phyloP scores from a whole-genome alignment of 2,888 invertebrate genomes.

The Tetropium fuscum region DNA sequence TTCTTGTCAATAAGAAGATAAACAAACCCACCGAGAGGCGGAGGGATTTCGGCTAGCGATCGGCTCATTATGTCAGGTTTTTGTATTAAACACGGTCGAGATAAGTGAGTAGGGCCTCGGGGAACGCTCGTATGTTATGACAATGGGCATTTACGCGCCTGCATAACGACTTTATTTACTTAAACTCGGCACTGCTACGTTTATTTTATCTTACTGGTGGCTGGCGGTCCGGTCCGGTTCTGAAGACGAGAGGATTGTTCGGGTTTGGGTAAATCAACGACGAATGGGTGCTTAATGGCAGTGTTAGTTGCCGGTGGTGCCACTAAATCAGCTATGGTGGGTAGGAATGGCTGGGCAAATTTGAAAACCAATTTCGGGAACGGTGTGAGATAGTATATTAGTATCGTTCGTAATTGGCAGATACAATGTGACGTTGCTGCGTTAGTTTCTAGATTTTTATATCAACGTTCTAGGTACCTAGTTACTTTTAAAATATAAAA shows the following conservation, averaged over 20 bases:
- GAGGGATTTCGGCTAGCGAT: slow-evolving; percentile 11
- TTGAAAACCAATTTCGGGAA: too few species aligned
- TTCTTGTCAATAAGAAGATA: slow-evolving; percentile 33
- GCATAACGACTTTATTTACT: slow-evolving; percentile 55
- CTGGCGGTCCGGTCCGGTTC: slow-evolving; percentile 22
- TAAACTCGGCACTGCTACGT: slow-evolving; percentile 36
- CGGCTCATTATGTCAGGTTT: slow-evolving; percentile 32
- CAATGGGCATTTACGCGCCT: slow-evolving; percentile 52
- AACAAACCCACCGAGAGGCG: slow-evolving; percentile 21
- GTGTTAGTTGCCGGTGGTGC: slow-evolving; percentile 14
- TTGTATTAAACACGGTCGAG: slow-evolving; percentile 20
- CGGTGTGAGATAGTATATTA: too few species aligned
- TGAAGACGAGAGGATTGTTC: slow-evolving; percentile 7
- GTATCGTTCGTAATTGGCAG: too few species aligned
- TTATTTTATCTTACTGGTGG: slow-evolving; percentile 10
- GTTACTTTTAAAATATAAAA: too few species aligned
- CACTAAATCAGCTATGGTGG: slow-evolving; percentile 16
- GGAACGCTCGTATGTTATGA: slow-evolving; percentile 50
- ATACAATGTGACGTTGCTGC: too few species aligned
- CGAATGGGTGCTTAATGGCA: slow-evolving; percentile 17
- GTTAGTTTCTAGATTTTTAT: too few species aligned
- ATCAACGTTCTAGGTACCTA: too few species aligned
- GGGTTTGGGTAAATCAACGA: slow-evolving; percentile 15
- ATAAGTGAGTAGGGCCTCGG: slow-evolving; percentile 30
- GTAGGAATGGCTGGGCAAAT: too few species aligned